A percentile compares a stretch with the other conserved stretches of the same genome.
Conservation (phyloP, 1,140 invertebrate genomes). For the Hypsibius dujardini region DNA sequence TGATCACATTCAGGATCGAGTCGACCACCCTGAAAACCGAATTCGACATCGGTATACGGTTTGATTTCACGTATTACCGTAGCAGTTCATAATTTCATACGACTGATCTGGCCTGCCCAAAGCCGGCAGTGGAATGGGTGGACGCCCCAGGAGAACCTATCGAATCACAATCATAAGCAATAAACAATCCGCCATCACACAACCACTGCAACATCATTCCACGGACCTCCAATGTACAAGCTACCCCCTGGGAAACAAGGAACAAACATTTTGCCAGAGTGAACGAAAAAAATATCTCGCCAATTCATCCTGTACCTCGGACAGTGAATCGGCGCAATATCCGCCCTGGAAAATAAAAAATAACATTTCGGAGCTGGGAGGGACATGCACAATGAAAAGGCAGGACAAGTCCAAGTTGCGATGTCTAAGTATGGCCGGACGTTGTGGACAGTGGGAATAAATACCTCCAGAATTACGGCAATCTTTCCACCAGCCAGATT, state of each 20-base stretch:
- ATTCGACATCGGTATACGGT: not conserved
- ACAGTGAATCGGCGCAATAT: conserved; percentile 70
- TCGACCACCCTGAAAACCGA: conserved; percentile 43
- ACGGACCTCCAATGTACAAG: not conserved
- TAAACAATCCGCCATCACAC: not conserved
- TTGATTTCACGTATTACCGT: not conserved
- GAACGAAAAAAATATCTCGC: not conserved
- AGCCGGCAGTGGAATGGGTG: not conserved
- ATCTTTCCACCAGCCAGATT: conserved; percentile 53
- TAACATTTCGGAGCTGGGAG: not conserved
- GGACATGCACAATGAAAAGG: conserved; percentile 11
- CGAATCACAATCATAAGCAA: not conserved
- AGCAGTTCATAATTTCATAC: not conserved
- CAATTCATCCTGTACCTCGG: conserved; percentile 42
- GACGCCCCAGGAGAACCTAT: not conserved
- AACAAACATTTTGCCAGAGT: not conserved
- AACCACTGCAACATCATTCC: too few relatives aligned
- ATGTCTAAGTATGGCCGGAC: not conserved
- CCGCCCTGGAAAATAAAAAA: conserved; percentile 47
- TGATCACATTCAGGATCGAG: conserved; percentile 61
- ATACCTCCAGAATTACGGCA: conserved; percentile 54
- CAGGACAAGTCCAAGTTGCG: not conserved
- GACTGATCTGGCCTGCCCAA: not conserved
- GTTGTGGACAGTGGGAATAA: not conserved
- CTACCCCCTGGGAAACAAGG: not conserved